Evolutionary conservation across 2,888 invertebrate species (phyloP), one percentile per base, ranked within the genome.

Genomic region (Xestia sexstrigata): DNA sequence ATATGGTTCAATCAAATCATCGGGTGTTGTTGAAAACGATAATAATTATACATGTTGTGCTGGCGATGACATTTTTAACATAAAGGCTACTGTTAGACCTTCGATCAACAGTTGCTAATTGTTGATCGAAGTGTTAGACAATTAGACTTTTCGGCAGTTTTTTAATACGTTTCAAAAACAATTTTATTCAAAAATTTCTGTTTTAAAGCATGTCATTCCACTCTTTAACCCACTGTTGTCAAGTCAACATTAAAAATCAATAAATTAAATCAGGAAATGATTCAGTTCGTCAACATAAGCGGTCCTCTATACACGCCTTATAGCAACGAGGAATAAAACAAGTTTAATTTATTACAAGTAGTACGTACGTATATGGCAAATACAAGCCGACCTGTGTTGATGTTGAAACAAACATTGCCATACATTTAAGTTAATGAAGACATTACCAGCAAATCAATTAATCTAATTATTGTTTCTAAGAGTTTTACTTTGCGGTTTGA

Each of bases 391-490:
- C 66, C 67, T 30, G 70, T 81, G 52, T 74, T 71, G 49, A 83
- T 65, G 70, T 74, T 66, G 49, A 79, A 62, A 68, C 70, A 73
- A 82, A 75, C 67, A 78, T 70, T 45, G 77, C 74, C 84, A 84
- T 84, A 82, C 39, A 84, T 84, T 62, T 78, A 82, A 66, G 73
- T 39, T 78, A 82, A 84, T 84, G 74, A 78, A 85, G 85, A 73
- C 78, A 82, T 82, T 84, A 84, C 82, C 66, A 23, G 79, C 75
- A 84, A 85, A 80, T 76, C 81, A 85, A 85, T 85, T 81, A 85
- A 85, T 75, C 72, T 78, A 74, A 85, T 74, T 80, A 80, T 83
- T 85, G 76, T 75, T 75, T 83, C 72, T 74, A 71, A 74, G 70
- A 79, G 76, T 55, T 80, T 76, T 76, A 63, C 69, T 39, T 70